Percentiles rank a stretch among this genome's conserved stretches.
These are phyloP conservation scores for Pollenia griseotomentosa DNA, from an alignment of 2,888 invertebrate species.

Conservation along the genomic window DNA sequence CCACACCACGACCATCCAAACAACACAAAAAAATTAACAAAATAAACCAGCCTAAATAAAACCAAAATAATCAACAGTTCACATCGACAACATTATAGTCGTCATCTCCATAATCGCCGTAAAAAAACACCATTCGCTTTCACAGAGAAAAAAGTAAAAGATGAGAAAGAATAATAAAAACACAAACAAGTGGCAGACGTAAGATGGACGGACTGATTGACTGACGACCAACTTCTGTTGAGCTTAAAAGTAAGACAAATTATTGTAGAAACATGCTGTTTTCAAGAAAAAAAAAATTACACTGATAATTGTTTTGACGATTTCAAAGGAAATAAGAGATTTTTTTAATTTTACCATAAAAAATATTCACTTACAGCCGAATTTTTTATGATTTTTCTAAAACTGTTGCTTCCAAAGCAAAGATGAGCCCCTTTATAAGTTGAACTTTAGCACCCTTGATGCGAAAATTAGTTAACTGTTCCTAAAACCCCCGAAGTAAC, in stretches of 20 bases:
- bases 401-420: too few species aligned
- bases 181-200: background rate
- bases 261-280: constrained; percentile 34
- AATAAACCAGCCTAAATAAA: constrained; percentile 28
- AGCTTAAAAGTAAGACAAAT: constrained; percentile 53
- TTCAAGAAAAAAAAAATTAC: constrained; percentile 17
- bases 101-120: constrained; percentile 3
- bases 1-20: constrained; percentile 24
- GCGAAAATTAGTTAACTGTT: too few species aligned
- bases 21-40: constrained; percentile 15
- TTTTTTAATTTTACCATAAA: too few species aligned
- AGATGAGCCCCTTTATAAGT: too few species aligned
- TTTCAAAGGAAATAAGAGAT: background rate
- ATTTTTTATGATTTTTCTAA: too few species aligned
- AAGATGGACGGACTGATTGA: background rate
- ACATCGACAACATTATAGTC: constrained; percentile 9
- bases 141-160: constrained; percentile 28
- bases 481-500: too few species aligned
- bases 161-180: constrained; percentile 14
- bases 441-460: too few species aligned
- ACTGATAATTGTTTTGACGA: constrained; percentile 20
- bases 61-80: constrained; percentile 32
- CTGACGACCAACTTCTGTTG: constrained; percentile 29
- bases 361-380: too few species aligned
- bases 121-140: constrained; percentile 45